Evolutionary conservation across 2,888 invertebrate species (phyloP).

Genomic region (Drosophila anceps): DNA sequence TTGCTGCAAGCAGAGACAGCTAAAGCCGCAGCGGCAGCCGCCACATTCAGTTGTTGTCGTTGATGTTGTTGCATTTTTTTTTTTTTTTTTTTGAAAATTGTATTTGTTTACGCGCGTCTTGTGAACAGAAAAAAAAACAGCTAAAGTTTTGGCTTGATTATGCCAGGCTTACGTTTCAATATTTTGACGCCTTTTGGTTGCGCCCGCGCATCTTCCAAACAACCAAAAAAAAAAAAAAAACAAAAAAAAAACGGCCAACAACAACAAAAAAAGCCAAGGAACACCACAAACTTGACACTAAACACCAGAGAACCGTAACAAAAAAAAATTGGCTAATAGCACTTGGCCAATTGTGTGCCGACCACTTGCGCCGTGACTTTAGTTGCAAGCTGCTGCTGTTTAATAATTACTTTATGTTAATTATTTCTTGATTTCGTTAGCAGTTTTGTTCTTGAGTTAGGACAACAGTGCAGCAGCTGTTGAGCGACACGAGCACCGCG

Average conservation of each 20-base stretch:
- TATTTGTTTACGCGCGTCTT: slow-evolving; percentile 49
- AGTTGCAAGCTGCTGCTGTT: slow-evolving; percentile 22
- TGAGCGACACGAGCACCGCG: slow-evolving; percentile 39
- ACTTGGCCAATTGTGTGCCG: slow-evolving; percentile 19
- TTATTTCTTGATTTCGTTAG: slow-evolving; percentile 33
- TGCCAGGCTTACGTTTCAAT: slow-evolving; percentile 43
- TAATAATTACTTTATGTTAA: slow-evolving; percentile 37
- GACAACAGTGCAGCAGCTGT: slow-evolving; percentile 29
- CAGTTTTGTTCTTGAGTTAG: slow-evolving; percentile 35
- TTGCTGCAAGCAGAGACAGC: slow-evolving; percentile 51
- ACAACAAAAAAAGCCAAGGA: slow-evolving; percentile 42
- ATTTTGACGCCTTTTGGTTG: slow-evolving; percentile 60
- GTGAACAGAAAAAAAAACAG: neutral
- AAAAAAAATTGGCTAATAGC: slow-evolving; percentile 33
- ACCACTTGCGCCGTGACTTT: slow-evolving; percentile 13
- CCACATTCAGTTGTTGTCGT: slow-evolving; percentile 37
- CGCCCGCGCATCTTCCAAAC: slow-evolving; percentile 70
- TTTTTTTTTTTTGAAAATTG: slow-evolving; percentile 23
- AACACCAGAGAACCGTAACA: slow-evolving; percentile 46
- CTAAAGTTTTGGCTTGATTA: slow-evolving; percentile 14
- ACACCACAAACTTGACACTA: slow-evolving; percentile 43
- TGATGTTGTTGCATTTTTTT: slow-evolving; percentile 26
- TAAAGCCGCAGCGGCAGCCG: slow-evolving; percentile 18
- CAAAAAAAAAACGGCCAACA: slow-evolving; percentile 19
- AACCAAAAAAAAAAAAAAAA: slow-evolving; percentile 24